Base-by-base conservation (phyloP, 2,797 vertebrate genomes). In the Semaprochilodus insignis region DNA sequence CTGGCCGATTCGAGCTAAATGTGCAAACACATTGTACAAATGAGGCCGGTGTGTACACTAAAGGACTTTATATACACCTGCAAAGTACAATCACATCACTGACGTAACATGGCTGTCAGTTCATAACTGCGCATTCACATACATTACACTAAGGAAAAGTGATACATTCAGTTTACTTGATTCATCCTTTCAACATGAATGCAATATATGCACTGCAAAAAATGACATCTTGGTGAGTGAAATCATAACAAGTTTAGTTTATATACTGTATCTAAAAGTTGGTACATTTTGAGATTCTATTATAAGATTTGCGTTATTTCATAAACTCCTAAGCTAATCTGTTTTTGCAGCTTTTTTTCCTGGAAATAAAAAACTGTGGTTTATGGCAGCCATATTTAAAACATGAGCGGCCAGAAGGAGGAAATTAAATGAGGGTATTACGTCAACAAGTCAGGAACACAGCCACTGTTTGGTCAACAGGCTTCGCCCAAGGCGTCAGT, bases 1-100 rank as follows among this genome's bases (percentile, higher is more conserved):
- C n/a, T 59, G 10, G 62, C 74, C 34, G 81, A 85, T 79, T 78
- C 15, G 36, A 81, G 78, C 77, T 91, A 79, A 89, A 4, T 59
- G 62, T 57, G 27, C 21, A 62, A 25, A 70, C n/a, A 54, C 25
- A 23, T 21, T 36, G 54, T 25, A 71, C 72, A 63, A 48, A 74
- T 70, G 40, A 21, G 63, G 31, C 19, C 76, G 40, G 63, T 59
- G 63, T 67, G 34, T 11, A 67, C 17, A 40, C 8, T 36, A 82
- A 15, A n/a, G 0, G 27, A 10, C n/a, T 36, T 6, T 25, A 34
- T n/a, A 67, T 7, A 23, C 54, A 76, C 40, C 72, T 6, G 34
- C 19, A 66, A 75, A 8, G 27, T 44, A 76, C 54, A 83, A 75
- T 69, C 57, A 31, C 52, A 23, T 57, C 57, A n/a, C 15, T 48